Conservation (phyloP, 2,888 invertebrate genomes). For the Clunio marinus region DNA sequence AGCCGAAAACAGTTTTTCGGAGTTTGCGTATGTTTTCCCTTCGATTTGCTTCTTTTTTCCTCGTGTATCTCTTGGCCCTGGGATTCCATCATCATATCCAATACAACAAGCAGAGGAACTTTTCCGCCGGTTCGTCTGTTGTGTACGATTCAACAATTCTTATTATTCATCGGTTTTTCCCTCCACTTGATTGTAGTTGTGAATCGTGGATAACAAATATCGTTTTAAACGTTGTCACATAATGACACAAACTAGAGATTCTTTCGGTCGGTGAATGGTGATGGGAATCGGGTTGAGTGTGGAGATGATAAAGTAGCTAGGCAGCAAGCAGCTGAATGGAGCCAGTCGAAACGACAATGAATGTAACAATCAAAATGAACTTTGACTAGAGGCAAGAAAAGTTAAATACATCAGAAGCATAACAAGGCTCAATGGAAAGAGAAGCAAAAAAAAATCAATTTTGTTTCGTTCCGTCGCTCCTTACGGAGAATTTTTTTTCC, state of each 20-base stretch:
- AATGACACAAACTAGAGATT: not conserved
- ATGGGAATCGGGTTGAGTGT: too few species aligned
- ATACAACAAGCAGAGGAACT: not conserved
- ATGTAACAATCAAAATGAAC: not conserved
- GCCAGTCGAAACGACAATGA: not conserved
- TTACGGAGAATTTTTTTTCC: not conserved
- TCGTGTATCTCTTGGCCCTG: slow-evolving; percentile 2
- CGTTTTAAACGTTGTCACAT: not conserved
- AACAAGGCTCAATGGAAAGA: too few species aligned
- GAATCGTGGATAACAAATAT: not conserved
- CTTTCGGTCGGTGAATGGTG: not conserved
- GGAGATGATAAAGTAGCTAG: not conserved
- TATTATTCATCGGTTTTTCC: too few species aligned
- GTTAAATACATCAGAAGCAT: not conserved
- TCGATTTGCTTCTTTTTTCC: slow-evolving; percentile 1
- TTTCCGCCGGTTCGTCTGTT: slow-evolving; percentile 16
- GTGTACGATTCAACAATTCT: not conserved
- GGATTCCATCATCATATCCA: not conserved
- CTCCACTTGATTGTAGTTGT: not conserved
- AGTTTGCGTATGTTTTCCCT: slow-evolving; percentile 38
- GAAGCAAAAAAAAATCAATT: not conserved
- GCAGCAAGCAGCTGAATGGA: slow-evolving; percentile 9
- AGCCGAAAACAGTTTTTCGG: not conserved
- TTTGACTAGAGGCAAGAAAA: too few species aligned
- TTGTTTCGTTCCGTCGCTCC: not conserved